A percentile compares a stretch with the other conserved stretches of the same genome.
Evolutionary conservation across 2,888 invertebrate genomes (phyloP).

Genomic region (Steinernema carpocapsae): DNA sequence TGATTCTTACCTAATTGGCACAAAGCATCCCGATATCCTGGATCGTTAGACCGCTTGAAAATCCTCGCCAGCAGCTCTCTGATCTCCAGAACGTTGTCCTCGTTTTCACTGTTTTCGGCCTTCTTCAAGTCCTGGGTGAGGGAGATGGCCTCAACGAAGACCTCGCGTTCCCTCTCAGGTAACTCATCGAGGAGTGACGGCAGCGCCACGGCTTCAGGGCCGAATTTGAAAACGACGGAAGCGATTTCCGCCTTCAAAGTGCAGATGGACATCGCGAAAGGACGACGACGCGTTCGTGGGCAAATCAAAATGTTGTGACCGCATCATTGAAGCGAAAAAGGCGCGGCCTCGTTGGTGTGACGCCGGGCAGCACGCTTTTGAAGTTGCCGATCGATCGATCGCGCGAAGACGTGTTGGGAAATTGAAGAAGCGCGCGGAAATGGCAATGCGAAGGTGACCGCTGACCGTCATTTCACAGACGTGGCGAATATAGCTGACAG

Average conservation of each 20-base stretch:
- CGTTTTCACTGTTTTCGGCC: not conserved
- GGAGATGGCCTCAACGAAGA: not conserved
- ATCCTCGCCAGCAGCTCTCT: not conserved
- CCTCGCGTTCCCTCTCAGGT: not conserved
- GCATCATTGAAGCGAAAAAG: conserved; percentile 4
- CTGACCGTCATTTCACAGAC: no score
- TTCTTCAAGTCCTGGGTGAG: not conserved
- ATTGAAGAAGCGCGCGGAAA: no score
- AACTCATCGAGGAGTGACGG: conserved; percentile 12
- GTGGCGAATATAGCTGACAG: no score
- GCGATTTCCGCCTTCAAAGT: not conserved
- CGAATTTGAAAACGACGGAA: not conserved
- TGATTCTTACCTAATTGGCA: not conserved
- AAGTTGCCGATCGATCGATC: conserved; percentile 22
- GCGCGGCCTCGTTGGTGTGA: not conserved
- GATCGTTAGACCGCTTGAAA: not conserved
- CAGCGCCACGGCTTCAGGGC: conserved; percentile 11
- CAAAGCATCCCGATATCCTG: not conserved
- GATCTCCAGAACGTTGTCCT: not conserved
- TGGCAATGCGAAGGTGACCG: no score
- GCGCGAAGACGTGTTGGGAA: not conserved
- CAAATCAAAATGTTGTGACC: no score
- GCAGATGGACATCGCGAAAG: conserved; percentile 16
- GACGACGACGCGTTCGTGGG: no score
- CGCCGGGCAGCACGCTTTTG: not conserved